These are phyloP conservation scores for Echiichthys vipera DNA, from an alignment of 2,797 vertebrate species.

Conservation along the genomic window DNA sequence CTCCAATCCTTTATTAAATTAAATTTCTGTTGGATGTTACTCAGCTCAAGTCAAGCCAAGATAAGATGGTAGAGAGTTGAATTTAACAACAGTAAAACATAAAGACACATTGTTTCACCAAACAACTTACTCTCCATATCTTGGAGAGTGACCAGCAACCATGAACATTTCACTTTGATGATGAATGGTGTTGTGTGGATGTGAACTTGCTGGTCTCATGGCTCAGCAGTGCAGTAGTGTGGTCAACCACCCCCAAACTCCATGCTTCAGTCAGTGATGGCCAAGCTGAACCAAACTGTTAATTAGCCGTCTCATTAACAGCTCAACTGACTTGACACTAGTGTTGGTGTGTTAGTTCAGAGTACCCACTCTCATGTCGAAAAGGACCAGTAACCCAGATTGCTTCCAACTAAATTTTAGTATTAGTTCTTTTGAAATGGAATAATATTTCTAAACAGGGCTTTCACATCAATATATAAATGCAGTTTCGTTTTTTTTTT, in stretches of 20 bases:
- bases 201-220: slow-evolving; percentile 2
- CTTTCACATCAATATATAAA: too few relatives aligned
- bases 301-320: slow-evolving; percentile 44
- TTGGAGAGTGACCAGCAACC: not conserved
- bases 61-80: not conserved
- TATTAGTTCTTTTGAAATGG: not conserved
- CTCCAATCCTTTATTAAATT: not conserved
- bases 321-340: slow-evolving; percentile 31
- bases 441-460: not conserved
- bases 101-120: not conserved
- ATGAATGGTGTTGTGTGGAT: not conserved
- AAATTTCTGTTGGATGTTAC: not conserved
- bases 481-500: not conserved
- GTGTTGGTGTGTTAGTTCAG: slow-evolving; percentile 13
- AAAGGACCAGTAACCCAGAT: not conserved
- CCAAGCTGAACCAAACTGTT: slow-evolving; percentile 14
- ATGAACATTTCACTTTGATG: not conserved
- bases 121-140: not conserved
- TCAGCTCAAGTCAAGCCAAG: not conserved
- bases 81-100: not conserved
- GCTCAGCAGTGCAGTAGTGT: slow-evolving; percentile 10
- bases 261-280: not conserved
- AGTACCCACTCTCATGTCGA: not conserved
- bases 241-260: not conserved
- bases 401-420: not conserved